Conservation (phyloP, 2,888 invertebrate genomes). For the Pollenia griseotomentosa region DNA sequence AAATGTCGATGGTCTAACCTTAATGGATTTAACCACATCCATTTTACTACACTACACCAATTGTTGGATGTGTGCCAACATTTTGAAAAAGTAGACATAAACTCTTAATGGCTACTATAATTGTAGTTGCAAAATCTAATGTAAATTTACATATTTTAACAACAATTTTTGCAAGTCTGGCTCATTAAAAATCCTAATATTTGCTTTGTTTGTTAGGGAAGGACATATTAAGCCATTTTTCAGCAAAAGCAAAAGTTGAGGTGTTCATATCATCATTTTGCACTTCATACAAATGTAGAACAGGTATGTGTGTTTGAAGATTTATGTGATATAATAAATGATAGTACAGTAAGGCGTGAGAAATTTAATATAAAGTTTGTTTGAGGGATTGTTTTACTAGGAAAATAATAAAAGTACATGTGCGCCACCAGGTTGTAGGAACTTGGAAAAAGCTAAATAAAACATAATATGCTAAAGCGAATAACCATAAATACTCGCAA, state of each 20-base stretch:
- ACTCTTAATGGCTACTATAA: not conserved
- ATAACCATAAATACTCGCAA: too few species aligned
- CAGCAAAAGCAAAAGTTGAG: not conserved
- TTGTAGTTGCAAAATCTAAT: too few species aligned
- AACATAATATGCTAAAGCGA: too few species aligned
- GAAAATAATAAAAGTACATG: too few species aligned
- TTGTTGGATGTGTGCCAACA: constrained; percentile 27
- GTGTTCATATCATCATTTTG: not conserved
- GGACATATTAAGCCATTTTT: not conserved
- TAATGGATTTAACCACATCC: constrained; percentile 43
- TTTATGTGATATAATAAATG: too few species aligned
- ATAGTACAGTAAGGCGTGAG: too few species aligned
- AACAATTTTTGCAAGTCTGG: not conserved
- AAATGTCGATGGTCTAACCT: not conserved
- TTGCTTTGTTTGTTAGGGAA: not conserved
- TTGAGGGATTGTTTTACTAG: too few species aligned
- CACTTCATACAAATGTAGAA: not conserved
- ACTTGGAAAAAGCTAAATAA: too few species aligned
- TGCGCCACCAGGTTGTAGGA: too few species aligned
- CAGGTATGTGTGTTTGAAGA: too few species aligned
- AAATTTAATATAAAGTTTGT: too few species aligned
- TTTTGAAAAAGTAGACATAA: not conserved
- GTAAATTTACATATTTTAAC: too few species aligned
- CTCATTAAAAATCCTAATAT: not conserved
- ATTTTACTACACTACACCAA: constrained; percentile 9